A percentile compares a stretch with the other conserved stretches of the same genome.
These are phyloP conservation scores for Hestina assimilis DNA, from an alignment of 1,140 invertebrate species.

Conservation along the genomic window DNA sequence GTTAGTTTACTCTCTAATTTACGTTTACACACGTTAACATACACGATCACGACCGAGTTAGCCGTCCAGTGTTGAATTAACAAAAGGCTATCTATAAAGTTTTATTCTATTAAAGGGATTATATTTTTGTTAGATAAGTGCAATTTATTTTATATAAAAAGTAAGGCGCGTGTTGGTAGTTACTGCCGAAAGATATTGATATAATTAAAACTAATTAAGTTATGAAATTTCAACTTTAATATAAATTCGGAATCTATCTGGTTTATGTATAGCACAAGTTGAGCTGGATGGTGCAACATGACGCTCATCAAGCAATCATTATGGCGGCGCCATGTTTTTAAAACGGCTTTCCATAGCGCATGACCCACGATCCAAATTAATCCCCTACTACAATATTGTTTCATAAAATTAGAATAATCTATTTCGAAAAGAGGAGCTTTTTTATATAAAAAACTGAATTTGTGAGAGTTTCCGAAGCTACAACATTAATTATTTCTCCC, in stretches of 20 bases:
- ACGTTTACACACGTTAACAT: slow-evolving; percentile 38
- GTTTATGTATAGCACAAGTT: slow-evolving; percentile 13
- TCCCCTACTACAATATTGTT: slow-evolving; percentile 63
- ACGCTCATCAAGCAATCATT: slow-evolving; percentile 70
- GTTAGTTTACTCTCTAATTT: slow-evolving; percentile 55
- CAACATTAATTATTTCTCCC: slow-evolving; percentile 64
- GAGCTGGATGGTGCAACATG: slow-evolving; percentile 36
- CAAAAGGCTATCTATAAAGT: slow-evolving; percentile 11
- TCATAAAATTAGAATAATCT: slow-evolving; percentile 60
- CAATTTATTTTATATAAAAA: too few species aligned
- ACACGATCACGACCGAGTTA: slow-evolving; percentile 24
- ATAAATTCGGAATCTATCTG: slow-evolving; percentile 10
- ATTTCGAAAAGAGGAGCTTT: slow-evolving; percentile 45
- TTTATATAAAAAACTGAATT: slow-evolving; percentile 49
- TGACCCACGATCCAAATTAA: slow-evolving; percentile 63
- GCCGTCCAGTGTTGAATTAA: slow-evolving; percentile 31
- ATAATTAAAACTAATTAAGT: too few species aligned
- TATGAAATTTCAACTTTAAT: not conserved
- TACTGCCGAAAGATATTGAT: too few species aligned
- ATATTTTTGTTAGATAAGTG: too few species aligned
- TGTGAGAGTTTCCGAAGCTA: slow-evolving; percentile 43
- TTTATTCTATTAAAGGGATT: too few species aligned
- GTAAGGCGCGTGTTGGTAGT: too few species aligned
- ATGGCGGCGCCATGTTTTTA: slow-evolving; percentile 72
- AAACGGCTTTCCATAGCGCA: slow-evolving; percentile 65